A percentile compares a stretch with the other conserved stretches of the same genome.
These are phyloP conservation scores for Eulemur rufifrons DNA, from an alignment of 2,113 vertebrate genomes.

Conservation along the genomic window DNA sequence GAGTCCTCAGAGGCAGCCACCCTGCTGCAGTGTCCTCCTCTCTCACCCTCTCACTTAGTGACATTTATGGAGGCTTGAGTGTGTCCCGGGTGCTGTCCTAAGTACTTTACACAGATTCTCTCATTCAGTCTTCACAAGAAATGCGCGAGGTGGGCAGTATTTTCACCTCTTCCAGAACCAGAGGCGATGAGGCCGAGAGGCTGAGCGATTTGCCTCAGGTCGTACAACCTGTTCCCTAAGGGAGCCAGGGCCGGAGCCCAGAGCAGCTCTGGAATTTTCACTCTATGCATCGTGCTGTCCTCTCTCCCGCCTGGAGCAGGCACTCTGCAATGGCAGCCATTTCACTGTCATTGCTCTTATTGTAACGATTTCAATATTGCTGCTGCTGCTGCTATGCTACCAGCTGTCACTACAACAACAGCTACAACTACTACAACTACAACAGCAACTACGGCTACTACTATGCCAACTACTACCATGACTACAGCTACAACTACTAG, in stretches of 20 bases:
- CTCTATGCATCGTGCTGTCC: rapidly evolving
- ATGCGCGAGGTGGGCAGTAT: too few relatives aligned
- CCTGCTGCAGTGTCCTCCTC: background rate
- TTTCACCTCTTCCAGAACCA: background rate
- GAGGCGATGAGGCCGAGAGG: background rate
- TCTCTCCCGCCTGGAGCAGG: too few relatives aligned
- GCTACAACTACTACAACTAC: background rate
- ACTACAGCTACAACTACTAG: background rate
- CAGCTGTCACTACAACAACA: background rate
- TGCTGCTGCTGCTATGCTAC: too few relatives aligned
- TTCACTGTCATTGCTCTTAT: background rate
- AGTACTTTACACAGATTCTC: background rate
- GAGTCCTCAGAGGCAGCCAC: background rate
- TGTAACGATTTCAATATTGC: background rate
- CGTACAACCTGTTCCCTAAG: background rate
- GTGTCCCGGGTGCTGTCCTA: background rate
- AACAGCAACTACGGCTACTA: background rate
- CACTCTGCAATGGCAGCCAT: background rate
- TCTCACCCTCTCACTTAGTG: rapidly evolving
- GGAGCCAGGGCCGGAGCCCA: background rate
- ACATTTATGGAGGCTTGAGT: rapidly evolving
- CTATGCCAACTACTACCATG: background rate
- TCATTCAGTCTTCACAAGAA: background rate
- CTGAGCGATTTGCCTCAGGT: background rate
- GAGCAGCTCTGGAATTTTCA: background rate